Evolutionary conservation across 2,113 vertebrate species (phyloP).

Genomic region (Uria aalge): DNA sequence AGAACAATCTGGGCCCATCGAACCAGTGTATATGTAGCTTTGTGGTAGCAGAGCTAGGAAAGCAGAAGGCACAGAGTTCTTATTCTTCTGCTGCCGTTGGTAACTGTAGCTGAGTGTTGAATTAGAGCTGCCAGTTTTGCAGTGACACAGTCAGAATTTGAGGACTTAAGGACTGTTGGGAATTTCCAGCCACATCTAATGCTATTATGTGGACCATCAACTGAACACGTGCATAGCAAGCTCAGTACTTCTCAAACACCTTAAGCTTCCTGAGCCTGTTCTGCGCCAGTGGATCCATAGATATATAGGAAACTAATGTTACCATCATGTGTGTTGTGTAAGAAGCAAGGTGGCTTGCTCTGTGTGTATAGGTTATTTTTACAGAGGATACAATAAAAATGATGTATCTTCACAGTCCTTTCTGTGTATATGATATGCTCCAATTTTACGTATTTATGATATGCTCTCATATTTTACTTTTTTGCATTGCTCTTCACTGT

Average conservation of each 20-base stretch:
- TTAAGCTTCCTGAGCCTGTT: background rate
- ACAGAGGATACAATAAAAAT: background rate
- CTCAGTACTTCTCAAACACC: background rate
- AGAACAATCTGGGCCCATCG: rapidly evolving
- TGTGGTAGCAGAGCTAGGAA: background rate
- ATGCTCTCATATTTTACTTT: background rate
- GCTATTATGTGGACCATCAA: background rate
- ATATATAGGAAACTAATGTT: background rate
- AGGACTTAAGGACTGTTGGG: background rate
- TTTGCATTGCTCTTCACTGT: background rate
- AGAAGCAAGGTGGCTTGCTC: background rate
- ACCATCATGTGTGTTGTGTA: background rate
- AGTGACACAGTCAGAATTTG: background rate
- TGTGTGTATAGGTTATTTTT: background rate
- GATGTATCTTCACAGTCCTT: background rate
- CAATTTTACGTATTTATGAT: background rate
- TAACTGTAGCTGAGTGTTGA: background rate
- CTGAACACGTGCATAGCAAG: background rate
- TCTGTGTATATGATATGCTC: background rate
- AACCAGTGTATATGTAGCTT: too few relatives aligned
- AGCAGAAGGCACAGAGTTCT: background rate
- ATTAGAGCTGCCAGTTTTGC: background rate
- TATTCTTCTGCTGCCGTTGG: background rate
- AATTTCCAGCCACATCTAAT: background rate
- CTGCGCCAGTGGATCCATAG: background rate